Percentiles rank a stretch among this genome's conserved stretches.
Evolutionary conservation across 1,140 invertebrate species (phyloP).

Genomic region (Choristoneura fumiferana): DNA sequence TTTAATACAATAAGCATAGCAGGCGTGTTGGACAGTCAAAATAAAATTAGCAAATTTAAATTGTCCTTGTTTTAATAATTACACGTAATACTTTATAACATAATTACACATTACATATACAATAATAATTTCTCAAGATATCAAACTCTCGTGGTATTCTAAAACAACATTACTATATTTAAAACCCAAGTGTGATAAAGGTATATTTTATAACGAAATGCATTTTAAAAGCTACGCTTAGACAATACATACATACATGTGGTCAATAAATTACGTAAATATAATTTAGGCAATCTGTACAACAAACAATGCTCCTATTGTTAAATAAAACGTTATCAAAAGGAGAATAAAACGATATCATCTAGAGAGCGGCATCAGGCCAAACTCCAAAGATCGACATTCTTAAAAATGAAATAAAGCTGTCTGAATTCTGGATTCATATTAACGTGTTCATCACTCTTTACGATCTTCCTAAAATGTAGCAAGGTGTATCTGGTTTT

Average conservation of each 20-base stretch:
- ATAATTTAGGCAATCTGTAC: constrained; percentile 75
- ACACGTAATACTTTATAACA: constrained; percentile 77
- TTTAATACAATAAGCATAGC: too few species aligned
- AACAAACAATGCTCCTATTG: constrained; percentile 42
- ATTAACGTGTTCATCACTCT: not conserved
- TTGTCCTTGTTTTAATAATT: constrained; percentile 76
- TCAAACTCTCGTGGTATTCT: constrained; percentile 67
- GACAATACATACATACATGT: constrained; percentile 45
- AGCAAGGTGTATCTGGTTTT: too few species aligned
- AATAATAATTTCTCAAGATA: constrained; percentile 76
- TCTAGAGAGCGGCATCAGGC: not conserved
- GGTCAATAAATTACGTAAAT: constrained; percentile 77
- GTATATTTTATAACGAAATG: constrained; percentile 67
- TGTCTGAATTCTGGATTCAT: constrained; percentile 33
- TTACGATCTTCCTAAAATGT: too few species aligned
- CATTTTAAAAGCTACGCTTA: constrained; percentile 63
- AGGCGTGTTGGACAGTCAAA: too few species aligned
- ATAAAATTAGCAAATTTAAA: constrained; percentile 50
- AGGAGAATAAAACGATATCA: not conserved
- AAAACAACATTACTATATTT: constrained; percentile 64
- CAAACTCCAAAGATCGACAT: constrained; percentile 20
- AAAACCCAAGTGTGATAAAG: constrained; percentile 63
- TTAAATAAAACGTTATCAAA: constrained; percentile 27
- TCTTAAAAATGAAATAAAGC: constrained; percentile 67
- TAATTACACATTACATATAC: constrained; percentile 76